Percentiles rank a stretch among this genome's conserved stretches.
phyloP scores from a whole-genome alignment of 2,888 invertebrate genomes.

The Lacanobia oleracea region DNA sequence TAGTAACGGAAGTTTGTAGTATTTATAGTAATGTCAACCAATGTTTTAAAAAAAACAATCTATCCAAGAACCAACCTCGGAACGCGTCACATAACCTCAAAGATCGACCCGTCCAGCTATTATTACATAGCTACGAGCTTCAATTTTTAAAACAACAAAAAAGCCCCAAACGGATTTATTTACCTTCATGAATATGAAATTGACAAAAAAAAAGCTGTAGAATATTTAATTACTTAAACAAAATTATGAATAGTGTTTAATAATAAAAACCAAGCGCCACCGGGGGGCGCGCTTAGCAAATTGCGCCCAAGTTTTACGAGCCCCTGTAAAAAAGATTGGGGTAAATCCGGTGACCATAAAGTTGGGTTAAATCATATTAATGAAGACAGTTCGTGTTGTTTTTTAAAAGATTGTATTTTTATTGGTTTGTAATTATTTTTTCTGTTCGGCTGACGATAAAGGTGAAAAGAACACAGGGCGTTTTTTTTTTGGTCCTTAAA shows the following conservation, averaged over 20 bases:
- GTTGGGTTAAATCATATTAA: neutral
- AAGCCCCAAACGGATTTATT: neutral
- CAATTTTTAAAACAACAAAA: neutral
- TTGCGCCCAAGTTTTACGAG: conserved; percentile 57
- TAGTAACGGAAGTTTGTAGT: too few relatives aligned
- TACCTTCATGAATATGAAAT: conserved; percentile 16
- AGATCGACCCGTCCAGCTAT: too few relatives aligned
- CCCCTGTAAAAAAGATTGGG: conserved; percentile 50
- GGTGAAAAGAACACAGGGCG: neutral
- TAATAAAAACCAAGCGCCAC: conserved; percentile 34
- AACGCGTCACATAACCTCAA: too few relatives aligned
- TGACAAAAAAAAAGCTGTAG: neutral
- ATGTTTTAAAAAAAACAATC: too few relatives aligned
- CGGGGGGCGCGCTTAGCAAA: conserved; percentile 53
- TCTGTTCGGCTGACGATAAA: neutral
- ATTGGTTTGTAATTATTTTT: neutral
- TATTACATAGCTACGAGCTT: too few relatives aligned
- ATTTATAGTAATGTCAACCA: too few relatives aligned
- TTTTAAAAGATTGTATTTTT: neutral
- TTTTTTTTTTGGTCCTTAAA: too few relatives aligned
- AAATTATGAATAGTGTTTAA: conserved; percentile 37
- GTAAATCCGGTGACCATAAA: conserved; percentile 49
- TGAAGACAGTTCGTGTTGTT: neutral
- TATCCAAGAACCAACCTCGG: too few relatives aligned
- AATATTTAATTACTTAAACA: conserved; percentile 23